phyloP scores from a whole-genome alignment of 2,797 vertebrate species.

The Podarcis siculus region DNA sequence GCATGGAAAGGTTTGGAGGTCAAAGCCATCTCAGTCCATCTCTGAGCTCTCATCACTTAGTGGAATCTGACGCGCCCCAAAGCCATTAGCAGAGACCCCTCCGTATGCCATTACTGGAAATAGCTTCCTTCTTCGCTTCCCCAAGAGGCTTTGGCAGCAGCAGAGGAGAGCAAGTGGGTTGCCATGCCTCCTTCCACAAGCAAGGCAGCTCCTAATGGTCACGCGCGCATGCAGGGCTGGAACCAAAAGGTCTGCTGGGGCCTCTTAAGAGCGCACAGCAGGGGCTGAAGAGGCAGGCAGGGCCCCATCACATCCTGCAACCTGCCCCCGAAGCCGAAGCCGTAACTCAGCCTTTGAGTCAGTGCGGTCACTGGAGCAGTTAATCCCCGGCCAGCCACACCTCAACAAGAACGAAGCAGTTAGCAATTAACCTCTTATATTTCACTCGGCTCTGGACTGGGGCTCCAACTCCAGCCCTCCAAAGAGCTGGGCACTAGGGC shows the following conservation, averaged over 20 bases:
- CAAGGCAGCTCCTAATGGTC: not conserved
- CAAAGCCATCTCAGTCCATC: not conserved
- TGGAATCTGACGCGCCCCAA: not conserved
- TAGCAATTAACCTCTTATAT: not conserved
- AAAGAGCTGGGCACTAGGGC: not conserved
- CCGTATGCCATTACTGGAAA: conserved; percentile 8
- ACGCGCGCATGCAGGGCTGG: not conserved
- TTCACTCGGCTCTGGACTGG: not conserved
- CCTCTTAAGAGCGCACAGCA: not conserved
- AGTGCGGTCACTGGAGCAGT: too few relatives aligned
- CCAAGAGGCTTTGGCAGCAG: not conserved
- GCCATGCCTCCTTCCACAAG: not conserved
- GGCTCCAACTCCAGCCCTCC: not conserved
- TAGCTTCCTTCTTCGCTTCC: not conserved
- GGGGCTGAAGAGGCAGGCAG: not conserved
- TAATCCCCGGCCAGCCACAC: not conserved
- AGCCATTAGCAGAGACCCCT: not conserved
- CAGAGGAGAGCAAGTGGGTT: not conserved
- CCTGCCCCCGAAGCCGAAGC: not conserved
- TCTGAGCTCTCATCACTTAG: not conserved
- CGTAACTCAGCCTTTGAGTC: too few relatives aligned
- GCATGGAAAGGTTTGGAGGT: not conserved
- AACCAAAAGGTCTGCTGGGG: not conserved
- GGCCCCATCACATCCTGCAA: not conserved
- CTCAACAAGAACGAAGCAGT: too few relatives aligned